phyloP scores from a whole-genome alignment of 2,888 invertebrate genomes.

The Erannis defoliaria region DNA sequence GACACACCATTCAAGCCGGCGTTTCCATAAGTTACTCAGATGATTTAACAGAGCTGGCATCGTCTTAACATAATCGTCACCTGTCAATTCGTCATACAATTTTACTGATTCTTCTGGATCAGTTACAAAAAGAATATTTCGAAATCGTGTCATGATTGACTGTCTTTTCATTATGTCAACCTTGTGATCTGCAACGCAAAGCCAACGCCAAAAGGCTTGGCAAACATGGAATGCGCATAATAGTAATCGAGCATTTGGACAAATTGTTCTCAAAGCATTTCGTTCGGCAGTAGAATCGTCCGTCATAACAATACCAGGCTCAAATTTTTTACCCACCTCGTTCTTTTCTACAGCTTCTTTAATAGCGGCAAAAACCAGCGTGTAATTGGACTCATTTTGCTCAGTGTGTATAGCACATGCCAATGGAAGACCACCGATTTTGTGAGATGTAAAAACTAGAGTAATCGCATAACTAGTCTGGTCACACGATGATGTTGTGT shows the following conservation, averaged over 20 bases:
- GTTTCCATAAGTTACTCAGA: constrained; percentile 1
- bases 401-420: too few relatives aligned
- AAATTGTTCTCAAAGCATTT: neutral
- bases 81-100: neutral
- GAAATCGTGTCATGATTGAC: constrained; percentile 1
- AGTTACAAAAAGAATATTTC: neutral
- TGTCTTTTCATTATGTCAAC: neutral
- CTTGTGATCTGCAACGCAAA: neutral
- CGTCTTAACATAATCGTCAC: neutral
- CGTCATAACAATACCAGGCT: too few relatives aligned
- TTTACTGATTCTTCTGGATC: neutral
- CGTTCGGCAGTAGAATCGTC: too few relatives aligned
- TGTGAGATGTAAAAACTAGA: too few relatives aligned
- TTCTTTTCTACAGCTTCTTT: too few relatives aligned
- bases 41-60: neutral
- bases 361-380: too few relatives aligned
- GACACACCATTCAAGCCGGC: constrained; percentile 1
- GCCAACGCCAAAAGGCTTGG: constrained; percentile 1
- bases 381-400: too few relatives aligned
- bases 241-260: neutral
- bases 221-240: neutral
- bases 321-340: too few relatives aligned
- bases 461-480: too few relatives aligned
- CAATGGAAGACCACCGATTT: too few relatives aligned
- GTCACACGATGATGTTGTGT: too few relatives aligned